Percentiles rank a stretch among this genome's conserved stretches.
These are phyloP conservation scores for Macaria liturata DNA, from an alignment of 2,888 invertebrate genomes.

Conservation along the genomic window DNA sequence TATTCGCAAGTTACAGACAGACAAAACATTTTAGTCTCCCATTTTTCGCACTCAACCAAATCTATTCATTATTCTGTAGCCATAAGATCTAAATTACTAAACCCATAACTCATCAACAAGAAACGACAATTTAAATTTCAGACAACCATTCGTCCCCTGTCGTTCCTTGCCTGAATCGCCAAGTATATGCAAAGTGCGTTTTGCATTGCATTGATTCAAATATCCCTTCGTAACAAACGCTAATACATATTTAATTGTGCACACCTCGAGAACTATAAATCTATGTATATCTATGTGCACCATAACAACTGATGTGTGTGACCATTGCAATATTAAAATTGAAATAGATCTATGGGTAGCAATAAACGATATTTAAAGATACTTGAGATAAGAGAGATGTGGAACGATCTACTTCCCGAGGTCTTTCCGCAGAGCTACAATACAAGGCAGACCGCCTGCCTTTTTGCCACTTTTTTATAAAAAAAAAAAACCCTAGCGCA, in stretches of 20 bases:
- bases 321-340: conserved; percentile 36
- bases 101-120: not conserved
- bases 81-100: not conserved
- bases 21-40: too few relatives aligned
- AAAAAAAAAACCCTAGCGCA: too few relatives aligned
- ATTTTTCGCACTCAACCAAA: too few relatives aligned
- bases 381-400: too few relatives aligned
- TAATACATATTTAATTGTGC: conserved; percentile 76
- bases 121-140: not conserved
- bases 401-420: too few relatives aligned
- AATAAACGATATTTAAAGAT: too few relatives aligned
- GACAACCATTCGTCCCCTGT: conserved; percentile 16
- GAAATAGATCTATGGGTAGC: too few relatives aligned
- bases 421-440: too few relatives aligned
- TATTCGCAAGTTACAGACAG: too few relatives aligned
- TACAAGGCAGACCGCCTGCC: too few relatives aligned
- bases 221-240: conserved; percentile 52
- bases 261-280: conserved; percentile 46
- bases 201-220: conserved; percentile 39
- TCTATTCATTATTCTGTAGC: too few relatives aligned
- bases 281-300: conserved; percentile 55
- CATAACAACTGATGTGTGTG: conserved; percentile 34
- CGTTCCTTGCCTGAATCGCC: conserved; percentile 23
- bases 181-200: conserved; percentile 34
- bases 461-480: too few relatives aligned